Base-by-base conservation (phyloP, 2,888 invertebrate genomes). In the Epinotia ramella region DNA sequence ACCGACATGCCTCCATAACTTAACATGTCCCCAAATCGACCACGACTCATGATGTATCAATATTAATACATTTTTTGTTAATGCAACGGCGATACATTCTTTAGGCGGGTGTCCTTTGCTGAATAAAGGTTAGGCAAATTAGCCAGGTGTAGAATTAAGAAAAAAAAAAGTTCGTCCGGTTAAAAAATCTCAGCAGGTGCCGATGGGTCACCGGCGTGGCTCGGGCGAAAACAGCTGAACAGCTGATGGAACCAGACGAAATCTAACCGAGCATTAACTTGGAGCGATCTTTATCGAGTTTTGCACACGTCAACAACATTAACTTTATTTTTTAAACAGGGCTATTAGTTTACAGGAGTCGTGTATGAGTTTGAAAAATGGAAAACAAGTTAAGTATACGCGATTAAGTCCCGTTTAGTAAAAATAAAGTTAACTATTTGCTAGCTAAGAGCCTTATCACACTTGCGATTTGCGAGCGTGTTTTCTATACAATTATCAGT, bases 151-250 rank as follows among this genome's bases (percentile, higher is more conserved):
- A 90, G 87, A 78, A 88, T 88, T 80, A 85, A 85, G 83, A 87
- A 88, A 90, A 89, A 88, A 84, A 83, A 90, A 87, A 83, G 87
- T 89, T 89, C 86, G 84, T 86, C 86, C 84, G 86, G 83, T 87
- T 90, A 91, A 92, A 92, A 93, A 93, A 93, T 93, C 94, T 86
- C 85, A 91, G 93, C 93, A 94, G 93, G 92, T 93, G 93, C 81
- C 82, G 79, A 83, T 12, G n/a, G 68, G 57, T 20, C 68, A 77
- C 78, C 80, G 84, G 81, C 83, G 81, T 84, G 88, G 89, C 88
- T 89, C 89, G 89, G 88, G 88, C 91, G 87, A 89, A 89, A 88
- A 89, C 40, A 40, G 40, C 40, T 9, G 40, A 40, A 90, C 93
- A 93, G 93, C 92, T 93, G 93, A 84, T 77, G 80, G 40, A 69